Base-by-base conservation (phyloP, 1,140 invertebrate genomes). In the Dendrolimus punctatus region DNA sequence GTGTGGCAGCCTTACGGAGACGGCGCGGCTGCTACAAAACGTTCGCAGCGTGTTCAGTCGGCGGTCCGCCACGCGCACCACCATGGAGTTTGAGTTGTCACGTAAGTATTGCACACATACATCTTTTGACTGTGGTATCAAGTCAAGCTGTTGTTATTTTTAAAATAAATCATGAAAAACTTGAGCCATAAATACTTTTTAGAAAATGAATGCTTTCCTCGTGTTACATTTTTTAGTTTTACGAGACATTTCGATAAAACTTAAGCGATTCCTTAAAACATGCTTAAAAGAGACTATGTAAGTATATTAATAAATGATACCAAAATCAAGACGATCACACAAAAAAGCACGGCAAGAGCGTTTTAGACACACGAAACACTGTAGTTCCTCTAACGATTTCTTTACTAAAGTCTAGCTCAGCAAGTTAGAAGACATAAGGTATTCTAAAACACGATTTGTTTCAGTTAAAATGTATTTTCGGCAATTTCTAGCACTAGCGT, bases 21-120 rank as follows among this genome's bases (percentile, higher is more conserved):
- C 96, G 66, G 96, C 96, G 71, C 91, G 96, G 70, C 91, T 99
- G 75, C 92, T 99, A 87, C 94, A 95, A 89, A 96, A 95, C 88
- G 94, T 97, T 59, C 92, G 93, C 88, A 97, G 92, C 90, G 95
- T 96, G 79, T 98, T 98, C 91, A 91, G 91, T 74, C 91, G 93
- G 75, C 90, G 93, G 77, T 92, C 93, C 69, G 92, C 95, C 74
- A 91, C 93, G 68, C 91, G 93, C 87, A 91, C 92, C 83, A 91
- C 91, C 89, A 90, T 92, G 83, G 96, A 97, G 85, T 91, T 97
- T 80, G 95, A 97, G 88, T 89, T 97, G 84, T 94, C 94, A 80
- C 95, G 95, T 97, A 93, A 96, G 95, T 96, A 90, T 55, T 39
- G 40, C 39, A 37, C 54, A 56, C 49, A 49, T 41, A 40, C 49